These are phyloP conservation scores for Drosophila varians DNA, from an alignment of 1,140 invertebrate species.

Conservation along the genomic window DNA sequence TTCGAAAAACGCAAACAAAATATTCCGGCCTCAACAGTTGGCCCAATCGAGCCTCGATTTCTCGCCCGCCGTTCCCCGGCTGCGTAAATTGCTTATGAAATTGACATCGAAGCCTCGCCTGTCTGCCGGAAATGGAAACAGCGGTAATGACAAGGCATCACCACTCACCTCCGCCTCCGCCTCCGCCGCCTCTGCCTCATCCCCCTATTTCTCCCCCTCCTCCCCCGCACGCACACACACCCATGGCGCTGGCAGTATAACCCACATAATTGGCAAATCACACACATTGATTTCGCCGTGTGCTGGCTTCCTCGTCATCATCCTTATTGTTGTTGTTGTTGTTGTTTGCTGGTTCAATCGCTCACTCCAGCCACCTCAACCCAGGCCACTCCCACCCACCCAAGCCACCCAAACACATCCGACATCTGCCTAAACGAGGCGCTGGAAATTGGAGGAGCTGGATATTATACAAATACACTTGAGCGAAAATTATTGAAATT, in stretches of 20 bases:
- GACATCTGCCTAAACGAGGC: constrained; percentile 66
- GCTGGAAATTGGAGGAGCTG: background rate
- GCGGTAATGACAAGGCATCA: constrained; percentile 71
- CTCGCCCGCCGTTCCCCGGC: constrained; percentile 9
- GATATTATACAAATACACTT: background rate
- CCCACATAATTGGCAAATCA: constrained; percentile 81
- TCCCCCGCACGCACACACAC: constrained; percentile 4
- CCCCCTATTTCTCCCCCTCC: no score
- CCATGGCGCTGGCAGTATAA: constrained; percentile 37
- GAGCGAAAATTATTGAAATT: background rate
- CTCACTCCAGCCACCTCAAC: constrained; percentile 44
- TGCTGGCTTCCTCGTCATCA: constrained; percentile 53
- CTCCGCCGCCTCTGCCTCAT: no score
- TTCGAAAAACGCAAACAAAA: constrained; percentile 12
- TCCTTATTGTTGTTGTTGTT: constrained; percentile 35
- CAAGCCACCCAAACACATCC: constrained; percentile 53
- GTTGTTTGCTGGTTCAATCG: constrained; percentile 64
- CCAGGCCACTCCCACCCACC: background rate
- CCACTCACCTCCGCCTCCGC: constrained; percentile 7
- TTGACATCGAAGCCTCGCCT: constrained; percentile 67
- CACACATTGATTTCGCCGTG: constrained; percentile 77
- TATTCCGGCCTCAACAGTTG: constrained; percentile 60
- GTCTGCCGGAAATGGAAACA: constrained; percentile 80
- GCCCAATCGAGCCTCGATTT: constrained; percentile 60
- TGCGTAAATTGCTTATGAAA: constrained; percentile 78